phyloP scores from a whole-genome alignment of 2,888 invertebrate species.

The Melitaea athalia region DNA sequence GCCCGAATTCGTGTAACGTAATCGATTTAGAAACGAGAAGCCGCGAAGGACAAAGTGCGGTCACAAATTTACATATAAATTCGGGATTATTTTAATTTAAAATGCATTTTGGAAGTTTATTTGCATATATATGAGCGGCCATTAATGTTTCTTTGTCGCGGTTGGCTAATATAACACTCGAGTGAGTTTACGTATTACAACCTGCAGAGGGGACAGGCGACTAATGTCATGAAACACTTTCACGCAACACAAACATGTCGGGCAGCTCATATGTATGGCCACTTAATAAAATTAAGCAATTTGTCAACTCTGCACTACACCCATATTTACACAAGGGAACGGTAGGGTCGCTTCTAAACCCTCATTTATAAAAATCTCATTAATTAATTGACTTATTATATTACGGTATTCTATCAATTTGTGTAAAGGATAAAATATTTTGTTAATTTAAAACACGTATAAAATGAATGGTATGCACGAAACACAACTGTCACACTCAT shows the following conservation, averaged over 20 bases:
- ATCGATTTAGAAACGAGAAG: slow-evolving; percentile 75
- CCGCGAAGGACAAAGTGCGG: slow-evolving; percentile 78
- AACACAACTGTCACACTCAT: slow-evolving; percentile 18
- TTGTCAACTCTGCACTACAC: slow-evolving; percentile 68
- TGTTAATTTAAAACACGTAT: slow-evolving; percentile 19
- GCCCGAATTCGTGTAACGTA: slow-evolving; percentile 73
- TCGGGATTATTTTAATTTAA: slow-evolving; percentile 80
- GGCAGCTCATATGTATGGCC: slow-evolving; percentile 58
- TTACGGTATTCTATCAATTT: slow-evolving; percentile 16
- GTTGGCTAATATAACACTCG: slow-evolving; percentile 66
- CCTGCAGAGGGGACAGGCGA: slow-evolving; percentile 45
- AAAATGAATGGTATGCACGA: slow-evolving; percentile 9
- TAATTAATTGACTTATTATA: slow-evolving; percentile 25
- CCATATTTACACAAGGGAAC: slow-evolving; percentile 66
- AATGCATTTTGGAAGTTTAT: slow-evolving; percentile 77
- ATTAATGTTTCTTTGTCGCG: slow-evolving; percentile 74
- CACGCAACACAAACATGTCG: slow-evolving; percentile 58
- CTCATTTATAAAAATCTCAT: slow-evolving; percentile 41
- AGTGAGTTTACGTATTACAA: slow-evolving; percentile 60
- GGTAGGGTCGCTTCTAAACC: slow-evolving; percentile 29
- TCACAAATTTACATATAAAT: slow-evolving; percentile 80
- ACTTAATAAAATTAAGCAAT: slow-evolving; percentile 80
- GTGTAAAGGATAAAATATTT: slow-evolving; percentile 10
- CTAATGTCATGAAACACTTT: slow-evolving; percentile 46
- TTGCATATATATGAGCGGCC: slow-evolving; percentile 75